Evolutionary conservation across 2,888 invertebrate species (phyloP), one percentile per base, ranked within the genome.

Genomic region (Drosophila fungiperda): DNA sequence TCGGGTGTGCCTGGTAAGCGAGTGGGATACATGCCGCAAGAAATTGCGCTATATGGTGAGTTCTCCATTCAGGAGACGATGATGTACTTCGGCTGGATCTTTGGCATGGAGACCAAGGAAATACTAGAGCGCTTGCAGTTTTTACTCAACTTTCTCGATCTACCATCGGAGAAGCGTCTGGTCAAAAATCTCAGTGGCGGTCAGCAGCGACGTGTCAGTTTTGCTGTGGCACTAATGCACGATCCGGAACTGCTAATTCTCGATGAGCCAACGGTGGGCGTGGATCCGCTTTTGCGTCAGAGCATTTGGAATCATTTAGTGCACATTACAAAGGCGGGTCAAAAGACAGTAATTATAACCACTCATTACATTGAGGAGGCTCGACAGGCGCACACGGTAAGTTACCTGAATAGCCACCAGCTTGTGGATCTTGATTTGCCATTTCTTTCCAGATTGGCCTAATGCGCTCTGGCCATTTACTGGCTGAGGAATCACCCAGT

Each of bases 21-120:
- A 33, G 98, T 99, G n/a, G 99, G 99, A 59, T 99, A 98, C 94
- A 99, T 99, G 99, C 99, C 99, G 0, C 96, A 98, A 90, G 98
- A 98, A 94, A 97, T 97, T 68, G 98, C 98, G 0, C 94, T 98
- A 0, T 98, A 97, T 92, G 97, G 97, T 2, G 98, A 98, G 94
- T 98, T 99, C 94, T 97, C 98, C 40, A 98, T 99, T 90, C 96
- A 96, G 80, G 99, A 99, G 93, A 98, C 98, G 0, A 97, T 99
- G 96, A 96, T 97, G 95, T 98, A 98, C 93, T 99, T 99, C 93
- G 98, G 98, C 49, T 97, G 98, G 96, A 97, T 99, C 90, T 98
- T 98, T 93, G 97, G 98, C 81, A 98, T 99, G 98, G 94, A 95
- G 91, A 96, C 96, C 38, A 92, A 94, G 33, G 97, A 97, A 93